These are phyloP conservation scores for Syngnathoides biaculeatus DNA, from an alignment of 2,113 vertebrate genomes.

Conservation along the genomic window DNA sequence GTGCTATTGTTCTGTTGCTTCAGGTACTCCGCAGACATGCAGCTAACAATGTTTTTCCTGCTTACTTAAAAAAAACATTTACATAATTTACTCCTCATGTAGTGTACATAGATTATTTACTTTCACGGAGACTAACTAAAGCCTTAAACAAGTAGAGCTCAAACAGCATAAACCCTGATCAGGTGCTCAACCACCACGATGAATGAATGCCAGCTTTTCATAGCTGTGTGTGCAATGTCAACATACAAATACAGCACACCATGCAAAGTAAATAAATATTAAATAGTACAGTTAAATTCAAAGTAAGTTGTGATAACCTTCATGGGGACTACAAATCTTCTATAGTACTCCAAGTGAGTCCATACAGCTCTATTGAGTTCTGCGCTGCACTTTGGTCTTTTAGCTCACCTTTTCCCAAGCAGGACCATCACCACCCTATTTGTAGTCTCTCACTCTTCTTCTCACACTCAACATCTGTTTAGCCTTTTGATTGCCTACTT, in stretches of 20 bases:
- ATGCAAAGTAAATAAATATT: too few species aligned
- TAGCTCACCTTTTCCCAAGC: conserved; percentile 2
- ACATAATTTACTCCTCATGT: background rate
- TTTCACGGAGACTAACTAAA: background rate
- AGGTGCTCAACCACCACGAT: too few species aligned
- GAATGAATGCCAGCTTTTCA: too few species aligned
- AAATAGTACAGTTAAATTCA: background rate
- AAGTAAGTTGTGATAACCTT: background rate
- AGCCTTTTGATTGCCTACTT: conserved; percentile 20
- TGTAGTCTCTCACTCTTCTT: background rate
- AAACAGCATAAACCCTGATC: too few species aligned
- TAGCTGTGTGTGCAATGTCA: too few species aligned
- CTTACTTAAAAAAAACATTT: background rate
- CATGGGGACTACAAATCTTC: background rate
- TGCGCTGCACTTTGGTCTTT: conserved; percentile 14
- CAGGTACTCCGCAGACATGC: conserved; percentile 30
- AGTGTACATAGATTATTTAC: background rate
- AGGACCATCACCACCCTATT: background rate
- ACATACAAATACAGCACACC: too few species aligned
- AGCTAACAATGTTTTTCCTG: conserved; percentile 12
- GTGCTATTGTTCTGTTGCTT: conserved; percentile 54
- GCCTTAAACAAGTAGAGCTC: too few species aligned
- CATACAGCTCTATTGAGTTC: background rate
- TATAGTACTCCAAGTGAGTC: background rate
- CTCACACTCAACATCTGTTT: conserved; percentile 7